Base-by-base conservation (phyloP, 1,140 invertebrate genomes). In the Drosophila parabipectinata region DNA sequence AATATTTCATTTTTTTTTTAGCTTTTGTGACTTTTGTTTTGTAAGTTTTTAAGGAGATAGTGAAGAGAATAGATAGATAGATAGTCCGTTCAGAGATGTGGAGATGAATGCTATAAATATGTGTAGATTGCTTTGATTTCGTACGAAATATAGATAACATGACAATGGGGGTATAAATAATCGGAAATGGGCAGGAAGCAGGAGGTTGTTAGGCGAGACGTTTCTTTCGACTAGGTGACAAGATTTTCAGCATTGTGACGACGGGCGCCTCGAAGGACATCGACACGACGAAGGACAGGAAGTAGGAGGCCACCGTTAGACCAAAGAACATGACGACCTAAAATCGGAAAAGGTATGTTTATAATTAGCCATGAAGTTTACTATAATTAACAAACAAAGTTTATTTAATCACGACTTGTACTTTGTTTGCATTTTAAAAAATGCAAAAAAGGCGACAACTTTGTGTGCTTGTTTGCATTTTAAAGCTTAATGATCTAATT, bases 181-280 rank as follows among this genome's bases (percentile, higher is more conserved):
- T 56, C 63, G 63, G 48, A 52, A 71, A 47, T 72, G 66, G 66
- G 37, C 57, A 45, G 37, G 39, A 15, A 52, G 45, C 21, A 52
- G 12, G 21, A 15, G 32, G 41, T 15, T 44, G 53, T 77, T 88
- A 91, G 71, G 90, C 88, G 53, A 91, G 62, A 60, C 90, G 89
- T 77, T 94, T 94, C 72, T 94, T 93, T 83, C 94, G 93, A 75
- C 93, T 94, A 32, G 95, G 95, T 5, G 95, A 94, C 5, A 97
- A 87, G 72, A 97, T 96, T 92, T 96, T 96, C n/a, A 97, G 93
- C 94, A 97, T 95, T 73, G 96, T 96, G 54, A 97, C 96, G 37
- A 96, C 94, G 21, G 96, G 96, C 54, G 96, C 96, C 93, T 97
- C 96, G 85, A 96, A 97, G 0, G 95, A 94, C 32, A 97, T 91